These are phyloP conservation scores for Tipula unca DNA, from an alignment of 2,888 invertebrate genomes.

Conservation along the genomic window DNA sequence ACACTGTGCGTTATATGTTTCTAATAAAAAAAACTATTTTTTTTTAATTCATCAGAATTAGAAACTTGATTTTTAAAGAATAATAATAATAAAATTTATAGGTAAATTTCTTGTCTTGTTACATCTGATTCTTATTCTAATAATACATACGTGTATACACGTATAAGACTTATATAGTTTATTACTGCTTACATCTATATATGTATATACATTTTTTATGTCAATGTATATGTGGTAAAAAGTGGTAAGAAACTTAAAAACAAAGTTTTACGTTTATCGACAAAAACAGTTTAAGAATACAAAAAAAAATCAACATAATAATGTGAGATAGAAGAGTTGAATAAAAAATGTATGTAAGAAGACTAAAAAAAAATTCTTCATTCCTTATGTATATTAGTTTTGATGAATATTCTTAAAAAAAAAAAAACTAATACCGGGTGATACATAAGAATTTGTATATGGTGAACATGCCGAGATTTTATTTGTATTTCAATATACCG, in stretches of 20 bases:
- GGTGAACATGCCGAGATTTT: not conserved
- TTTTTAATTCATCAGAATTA: slow-evolving; percentile 10
- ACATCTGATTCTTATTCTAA: slow-evolving; percentile 14
- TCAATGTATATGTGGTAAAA: not conserved
- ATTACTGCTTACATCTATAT: not conserved
- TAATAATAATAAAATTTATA: slow-evolving; percentile 18
- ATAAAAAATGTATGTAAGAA: not conserved
- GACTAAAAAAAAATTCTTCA: not conserved
- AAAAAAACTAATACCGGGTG: not conserved
- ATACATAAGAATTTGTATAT: not conserved
- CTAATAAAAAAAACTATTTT: not conserved
- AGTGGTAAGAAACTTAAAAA: not conserved
- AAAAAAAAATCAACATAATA: not conserved
- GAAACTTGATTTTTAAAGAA: slow-evolving; percentile 15
- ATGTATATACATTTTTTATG: not conserved
- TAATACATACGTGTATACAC: not conserved
- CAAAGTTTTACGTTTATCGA: not conserved
- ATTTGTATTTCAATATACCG: too few relatives aligned
- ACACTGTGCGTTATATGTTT: not conserved
- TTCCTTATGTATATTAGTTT: not conserved
- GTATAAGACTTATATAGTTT: not conserved
- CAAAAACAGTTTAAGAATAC: not conserved
- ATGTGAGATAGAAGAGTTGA: not conserved
- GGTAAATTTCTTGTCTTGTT: slow-evolving; percentile 19
- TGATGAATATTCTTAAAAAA: not conserved